Evolutionary conservation across 2,113 vertebrate species (phyloP).

Genomic region (Pseudorasbora parva): DNA sequence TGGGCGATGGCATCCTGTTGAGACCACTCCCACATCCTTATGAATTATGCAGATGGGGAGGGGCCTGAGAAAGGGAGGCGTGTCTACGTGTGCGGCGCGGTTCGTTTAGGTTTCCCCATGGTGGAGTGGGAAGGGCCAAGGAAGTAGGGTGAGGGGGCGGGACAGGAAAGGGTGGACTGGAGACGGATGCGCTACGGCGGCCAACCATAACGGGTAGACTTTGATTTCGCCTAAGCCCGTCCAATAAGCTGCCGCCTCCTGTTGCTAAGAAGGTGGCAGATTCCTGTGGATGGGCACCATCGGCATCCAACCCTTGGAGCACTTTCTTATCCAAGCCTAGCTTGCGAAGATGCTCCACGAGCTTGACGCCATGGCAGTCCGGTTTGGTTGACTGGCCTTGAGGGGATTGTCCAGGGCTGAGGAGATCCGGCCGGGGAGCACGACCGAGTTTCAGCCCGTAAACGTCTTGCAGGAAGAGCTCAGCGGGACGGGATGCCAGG

Average conservation of each 20-base stretch:
- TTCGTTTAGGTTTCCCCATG: constrained; percentile 78
- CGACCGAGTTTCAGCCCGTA: constrained; percentile 85
- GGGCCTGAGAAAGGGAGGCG: constrained; percentile 58
- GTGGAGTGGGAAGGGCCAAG: constrained; percentile 68
- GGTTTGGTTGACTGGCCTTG: constrained; percentile 52
- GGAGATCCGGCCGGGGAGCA: constrained; percentile 67
- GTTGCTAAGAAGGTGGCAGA: constrained; percentile 84
- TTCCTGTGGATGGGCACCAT: constrained; percentile 72
- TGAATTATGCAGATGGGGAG: constrained; percentile 59
- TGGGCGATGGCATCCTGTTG: neutral
- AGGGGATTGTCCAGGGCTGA: constrained; percentile 62
- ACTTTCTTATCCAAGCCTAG: constrained; percentile 85
- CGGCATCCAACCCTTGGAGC: constrained; percentile 70
- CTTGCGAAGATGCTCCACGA: constrained; percentile 88
- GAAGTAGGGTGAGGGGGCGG: constrained; percentile 70
- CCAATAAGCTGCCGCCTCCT: constrained; percentile 83
- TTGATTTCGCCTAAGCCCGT: constrained; percentile 90
- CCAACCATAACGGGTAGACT: constrained; percentile 91
- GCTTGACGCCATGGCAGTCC: constrained; percentile 72
- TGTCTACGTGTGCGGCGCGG: constrained; percentile 53
- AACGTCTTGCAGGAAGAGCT: constrained; percentile 93
- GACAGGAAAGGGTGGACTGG: constrained; percentile 62
- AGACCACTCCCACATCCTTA: constrained; percentile 48
- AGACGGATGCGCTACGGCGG: constrained; percentile 73
- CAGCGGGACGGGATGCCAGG: constrained; percentile 91